Conservation (phyloP, 2,797 vertebrate genomes). For the Phoebastria nigripes region DNA sequence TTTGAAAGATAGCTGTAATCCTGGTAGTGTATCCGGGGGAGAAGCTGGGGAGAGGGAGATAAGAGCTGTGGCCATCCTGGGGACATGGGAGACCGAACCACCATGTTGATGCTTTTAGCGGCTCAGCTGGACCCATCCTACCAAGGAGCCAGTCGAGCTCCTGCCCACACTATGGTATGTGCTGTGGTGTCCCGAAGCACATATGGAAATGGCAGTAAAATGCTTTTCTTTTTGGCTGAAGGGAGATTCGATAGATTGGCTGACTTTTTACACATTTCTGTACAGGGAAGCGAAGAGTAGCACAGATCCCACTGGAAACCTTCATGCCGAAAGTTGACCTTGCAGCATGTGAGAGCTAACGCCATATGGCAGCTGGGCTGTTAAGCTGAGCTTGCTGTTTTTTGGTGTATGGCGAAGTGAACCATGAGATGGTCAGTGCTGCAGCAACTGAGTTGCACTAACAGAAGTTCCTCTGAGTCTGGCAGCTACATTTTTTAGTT, state of each 20-base stretch:
- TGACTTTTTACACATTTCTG: background rate
- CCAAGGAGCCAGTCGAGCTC: background rate
- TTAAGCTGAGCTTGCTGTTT: background rate
- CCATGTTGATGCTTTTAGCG: no score
- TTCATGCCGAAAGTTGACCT: background rate
- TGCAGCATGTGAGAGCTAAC: background rate
- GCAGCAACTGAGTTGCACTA: background rate
- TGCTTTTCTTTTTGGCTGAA: background rate
- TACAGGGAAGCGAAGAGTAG: background rate
- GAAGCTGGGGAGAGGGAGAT: background rate
- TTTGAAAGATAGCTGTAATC: background rate
- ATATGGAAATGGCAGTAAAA: background rate
- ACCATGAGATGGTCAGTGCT: background rate
- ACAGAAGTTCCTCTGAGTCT: background rate
- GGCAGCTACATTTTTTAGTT: background rate
- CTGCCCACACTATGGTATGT: background rate
- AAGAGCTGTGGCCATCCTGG: background rate
- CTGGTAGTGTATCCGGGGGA: background rate
- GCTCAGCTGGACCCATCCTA: background rate
- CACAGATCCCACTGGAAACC: background rate
- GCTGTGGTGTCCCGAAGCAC: background rate
- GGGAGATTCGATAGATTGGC: background rate
- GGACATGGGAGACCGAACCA: accelerated
- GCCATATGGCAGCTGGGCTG: background rate
- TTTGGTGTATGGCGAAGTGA: background rate